Base-by-base conservation (phyloP, 1,140 invertebrate genomes). In the Philaenus spumarius region DNA sequence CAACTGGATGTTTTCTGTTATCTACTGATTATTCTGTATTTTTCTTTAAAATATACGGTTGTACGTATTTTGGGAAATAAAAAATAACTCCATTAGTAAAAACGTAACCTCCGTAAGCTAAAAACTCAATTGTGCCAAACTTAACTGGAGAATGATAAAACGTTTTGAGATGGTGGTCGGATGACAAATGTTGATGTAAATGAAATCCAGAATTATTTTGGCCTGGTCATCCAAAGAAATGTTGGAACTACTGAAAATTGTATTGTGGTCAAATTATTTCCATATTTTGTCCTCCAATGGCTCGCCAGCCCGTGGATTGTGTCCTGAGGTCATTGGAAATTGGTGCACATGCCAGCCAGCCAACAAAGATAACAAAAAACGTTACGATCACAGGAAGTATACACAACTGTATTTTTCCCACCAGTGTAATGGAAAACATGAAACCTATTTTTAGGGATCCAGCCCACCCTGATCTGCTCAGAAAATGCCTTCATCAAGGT, bases 391-490 rank as follows among this genome's bases (percentile, higher is more conserved):
- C 15, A n/a, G 12, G 7, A 20, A 54, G 19, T 35, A 54, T 34
- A 34, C 35, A 15, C 51, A 54, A n/a, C n/a, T n/a, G n/a, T n/a
- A n/a, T n/a, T 35, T 6, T 54, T 7, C 37, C 37, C 11, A 5
- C 5, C 17, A 20, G 6, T 54, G 35, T 54, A 7, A 9, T 54
- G 20, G 26, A 40, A 6, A 6, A 40, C 4, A 54, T 54, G 2
- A 54, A 54, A 54, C 51, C 34, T 19, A 54, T 54, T 14, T 54
- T 40, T 20, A 39, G 35, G 51, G 51, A 54, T 35, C 51, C 40
- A 12, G 14, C 23, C 23, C 22, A 52, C 35, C 14, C 14, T 52
- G 12, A 17, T 9, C 7, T 52, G 7, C 26, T 52, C 14, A 11
- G 14, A 7, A 52, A 35, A 22, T 52, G 50, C 19, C 12, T 22